These are phyloP conservation scores for Cantharis nigra DNA, from an alignment of 2,888 invertebrate species.

Conservation along the genomic window DNA sequence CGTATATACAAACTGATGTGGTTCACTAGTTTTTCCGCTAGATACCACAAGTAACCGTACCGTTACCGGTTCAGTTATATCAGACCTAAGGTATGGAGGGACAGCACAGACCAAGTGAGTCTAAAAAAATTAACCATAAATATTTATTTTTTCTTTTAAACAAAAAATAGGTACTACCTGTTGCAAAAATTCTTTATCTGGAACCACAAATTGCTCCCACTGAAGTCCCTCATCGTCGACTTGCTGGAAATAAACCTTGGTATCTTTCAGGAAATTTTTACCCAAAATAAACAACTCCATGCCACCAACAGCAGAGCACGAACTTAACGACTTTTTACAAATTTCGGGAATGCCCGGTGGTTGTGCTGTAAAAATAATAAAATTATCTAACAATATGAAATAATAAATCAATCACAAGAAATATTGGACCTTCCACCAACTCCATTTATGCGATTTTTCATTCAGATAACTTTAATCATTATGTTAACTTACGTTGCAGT, in stretches of 20 bases:
- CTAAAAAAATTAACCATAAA: slow-evolving; percentile 56
- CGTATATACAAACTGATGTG: slow-evolving; percentile 82
- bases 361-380: slow-evolving; percentile 67
- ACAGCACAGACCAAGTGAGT: slow-evolving; percentile 87
- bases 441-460: too few species aligned
- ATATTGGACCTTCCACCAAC: too few species aligned
- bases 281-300: slow-evolving; percentile 86
- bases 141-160: neutral
- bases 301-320: slow-evolving; percentile 80
- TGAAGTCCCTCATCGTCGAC: slow-evolving; percentile 59
- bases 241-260: slow-evolving; percentile 78
- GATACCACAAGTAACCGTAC: slow-evolving; percentile 81
- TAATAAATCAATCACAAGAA: neutral
- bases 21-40: slow-evolving; percentile 84
- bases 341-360: slow-evolving; percentile 92
- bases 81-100: slow-evolving; percentile 74
- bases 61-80: slow-evolving; percentile 70
- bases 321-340: slow-evolving; percentile 83
- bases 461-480: too few species aligned
- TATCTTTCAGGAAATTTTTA: slow-evolving; percentile 91
- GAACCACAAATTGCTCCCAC: slow-evolving; percentile 83
- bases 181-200: slow-evolving; percentile 88
- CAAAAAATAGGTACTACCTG: slow-evolving; percentile 67
- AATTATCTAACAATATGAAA: neutral
- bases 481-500: too few species aligned